Evolutionary conservation across 1,140 invertebrate species (phyloP).

Genomic region (Sycobia sp.): DNA sequence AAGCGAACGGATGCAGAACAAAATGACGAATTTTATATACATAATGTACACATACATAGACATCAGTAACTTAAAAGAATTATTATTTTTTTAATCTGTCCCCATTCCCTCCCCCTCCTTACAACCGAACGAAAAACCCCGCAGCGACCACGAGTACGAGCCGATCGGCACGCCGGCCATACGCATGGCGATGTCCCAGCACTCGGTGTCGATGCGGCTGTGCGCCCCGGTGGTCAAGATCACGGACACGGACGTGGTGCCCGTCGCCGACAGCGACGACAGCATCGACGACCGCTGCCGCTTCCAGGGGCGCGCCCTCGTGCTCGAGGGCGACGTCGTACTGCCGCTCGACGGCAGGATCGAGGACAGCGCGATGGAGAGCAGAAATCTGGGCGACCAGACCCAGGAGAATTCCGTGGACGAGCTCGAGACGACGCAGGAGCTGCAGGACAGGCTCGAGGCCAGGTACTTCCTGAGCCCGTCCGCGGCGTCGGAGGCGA

Average conservation of each 20-base stretch:
- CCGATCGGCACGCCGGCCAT: constrained; percentile 65
- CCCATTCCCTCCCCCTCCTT: too few relatives aligned
- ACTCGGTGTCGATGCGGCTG: constrained; percentile 49
- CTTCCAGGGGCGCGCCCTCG: constrained; percentile 45
- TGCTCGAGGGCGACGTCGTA: constrained; percentile 56
- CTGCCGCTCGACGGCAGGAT: constrained; percentile 57
- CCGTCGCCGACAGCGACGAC: constrained; percentile 60
- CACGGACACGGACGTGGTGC: constrained; percentile 57
- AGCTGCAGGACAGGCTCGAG: constrained; percentile 65
- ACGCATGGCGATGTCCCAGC: constrained; percentile 49
- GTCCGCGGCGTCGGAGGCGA: constrained; percentile 18
- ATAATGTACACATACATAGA: too few relatives aligned
- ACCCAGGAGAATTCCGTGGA: constrained; percentile 50
- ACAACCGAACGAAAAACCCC: too few relatives aligned
- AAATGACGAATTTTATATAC: too few relatives aligned
- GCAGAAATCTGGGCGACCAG: constrained; percentile 49
- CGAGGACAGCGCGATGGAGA: constrained; percentile 58
- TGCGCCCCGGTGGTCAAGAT: constrained; percentile 58
- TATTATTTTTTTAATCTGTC: too few relatives aligned
- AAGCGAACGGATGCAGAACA: too few relatives aligned
- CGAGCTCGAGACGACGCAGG: constrained; percentile 50
- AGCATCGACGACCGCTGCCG: constrained; percentile 54
- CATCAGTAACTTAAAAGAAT: too few relatives aligned
- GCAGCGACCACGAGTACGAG: constrained; percentile 88
- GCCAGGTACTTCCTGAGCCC: constrained; percentile 46